Conservation (phyloP, 2,888 invertebrate genomes). For the Phorcus lineatus region DNA sequence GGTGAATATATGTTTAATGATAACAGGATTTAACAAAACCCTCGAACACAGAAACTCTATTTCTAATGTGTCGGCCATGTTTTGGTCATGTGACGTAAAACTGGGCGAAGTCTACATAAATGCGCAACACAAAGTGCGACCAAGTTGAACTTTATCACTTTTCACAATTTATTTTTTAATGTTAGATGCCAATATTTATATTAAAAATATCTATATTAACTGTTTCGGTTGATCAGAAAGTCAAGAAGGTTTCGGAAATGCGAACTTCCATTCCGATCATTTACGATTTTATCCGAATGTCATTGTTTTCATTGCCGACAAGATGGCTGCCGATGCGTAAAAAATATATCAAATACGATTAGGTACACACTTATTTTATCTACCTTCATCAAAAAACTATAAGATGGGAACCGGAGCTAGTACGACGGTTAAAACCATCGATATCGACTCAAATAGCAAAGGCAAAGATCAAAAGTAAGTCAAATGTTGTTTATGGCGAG, state of each 20-base stretch:
- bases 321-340: neutral
- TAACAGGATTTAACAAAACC: neutral
- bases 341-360: too few species aligned
- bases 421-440: neutral
- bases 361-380: neutral
- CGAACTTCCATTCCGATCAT: too few species aligned
- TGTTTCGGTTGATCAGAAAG: too few species aligned
- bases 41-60: neutral
- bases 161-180: too few species aligned
- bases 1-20: neutral
- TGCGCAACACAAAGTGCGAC: neutral
- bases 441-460: neutral
- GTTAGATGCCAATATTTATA: too few species aligned
- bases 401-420: slow-evolving; percentile 20
- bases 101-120: neutral
- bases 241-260: too few species aligned
- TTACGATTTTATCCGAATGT: neutral
- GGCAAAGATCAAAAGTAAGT: too few species aligned
- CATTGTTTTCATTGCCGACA: slow-evolving; percentile 28
- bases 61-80: neutral
- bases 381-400: neutral
- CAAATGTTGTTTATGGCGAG: too few species aligned
- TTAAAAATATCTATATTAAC: too few species aligned
- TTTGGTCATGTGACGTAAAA: neutral
- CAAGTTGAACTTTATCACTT: too few species aligned